Evolutionary conservation across 2,113 vertebrate species (phyloP).

Genomic region (Capreolus pygargus): DNA sequence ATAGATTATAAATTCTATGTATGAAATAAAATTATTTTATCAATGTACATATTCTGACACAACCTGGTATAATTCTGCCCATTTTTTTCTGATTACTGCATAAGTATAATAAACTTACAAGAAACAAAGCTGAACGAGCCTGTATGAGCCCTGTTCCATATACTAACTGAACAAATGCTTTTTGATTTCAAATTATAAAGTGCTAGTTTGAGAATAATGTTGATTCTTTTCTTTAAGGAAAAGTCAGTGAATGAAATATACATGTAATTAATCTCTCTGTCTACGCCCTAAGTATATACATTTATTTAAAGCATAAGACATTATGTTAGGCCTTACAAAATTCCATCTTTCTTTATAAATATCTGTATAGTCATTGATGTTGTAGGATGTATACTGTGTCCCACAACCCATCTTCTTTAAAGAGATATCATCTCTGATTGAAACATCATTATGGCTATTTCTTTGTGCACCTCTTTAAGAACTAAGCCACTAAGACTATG

Average conservation of each 20-base stretch:
- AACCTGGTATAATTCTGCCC: neutral
- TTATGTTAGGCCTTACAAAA: neutral
- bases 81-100: neutral
- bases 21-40: neutral
- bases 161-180: neutral
- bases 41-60: neutral
- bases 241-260: neutral
- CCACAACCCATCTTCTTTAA: neutral
- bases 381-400: neutral
- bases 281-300: neutral
- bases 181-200: neutral
- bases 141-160: neutral
- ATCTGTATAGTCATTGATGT: neutral
- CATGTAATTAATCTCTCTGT: neutral
- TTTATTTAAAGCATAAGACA: neutral
- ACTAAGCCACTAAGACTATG: neutral
- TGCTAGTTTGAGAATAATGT: neutral
- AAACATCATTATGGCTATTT: neutral
- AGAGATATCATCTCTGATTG: neutral
- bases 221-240: neutral
- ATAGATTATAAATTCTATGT: neutral
- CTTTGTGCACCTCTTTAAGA: neutral
- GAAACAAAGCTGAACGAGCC: neutral
- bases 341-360: neutral
- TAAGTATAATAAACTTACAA: neutral